These are phyloP conservation scores for Euwallacea similis DNA, from an alignment of 1,140 invertebrate genomes.

Conservation along the genomic window DNA sequence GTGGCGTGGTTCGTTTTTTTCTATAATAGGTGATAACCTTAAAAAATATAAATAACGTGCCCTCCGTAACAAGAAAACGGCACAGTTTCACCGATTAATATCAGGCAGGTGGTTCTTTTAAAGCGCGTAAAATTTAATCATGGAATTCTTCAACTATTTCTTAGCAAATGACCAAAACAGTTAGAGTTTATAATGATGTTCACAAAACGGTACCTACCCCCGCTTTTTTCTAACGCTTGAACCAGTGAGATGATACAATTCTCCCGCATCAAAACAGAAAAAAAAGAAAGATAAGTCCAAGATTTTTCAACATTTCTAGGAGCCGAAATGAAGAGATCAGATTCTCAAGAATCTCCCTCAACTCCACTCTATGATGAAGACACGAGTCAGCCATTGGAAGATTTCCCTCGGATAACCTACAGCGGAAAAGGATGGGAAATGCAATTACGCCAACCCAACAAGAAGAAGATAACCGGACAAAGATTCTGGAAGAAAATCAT, in stretches of 20 bases:
- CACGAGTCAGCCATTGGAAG: constrained; percentile 87
- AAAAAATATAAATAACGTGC: no score
- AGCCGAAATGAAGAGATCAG: constrained; percentile 55
- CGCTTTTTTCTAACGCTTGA: background rate
- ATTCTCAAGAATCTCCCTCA: constrained; percentile 79
- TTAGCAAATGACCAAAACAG: no score
- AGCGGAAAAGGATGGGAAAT: constrained; percentile 93
- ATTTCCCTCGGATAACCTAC: constrained; percentile 78
- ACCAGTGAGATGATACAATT: no score
- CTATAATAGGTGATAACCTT: no score
- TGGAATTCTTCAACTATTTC: no score
- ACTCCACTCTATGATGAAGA: constrained; percentile 95
- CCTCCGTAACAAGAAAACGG: no score
- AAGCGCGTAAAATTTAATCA: no score
- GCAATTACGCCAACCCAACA: constrained; percentile 92
- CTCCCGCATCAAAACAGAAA: background rate
- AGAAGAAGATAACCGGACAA: constrained; percentile 97
- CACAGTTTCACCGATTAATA: no score
- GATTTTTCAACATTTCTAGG: constrained; percentile 7
- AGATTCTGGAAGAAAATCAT: constrained; percentile 98
- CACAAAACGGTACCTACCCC: background rate
- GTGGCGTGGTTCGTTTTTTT: no score
- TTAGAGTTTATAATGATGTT: no score
- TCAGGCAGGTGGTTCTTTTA: no score
- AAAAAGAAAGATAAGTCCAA: background rate